Conservation (phyloP, 2,797 vertebrate genomes). For the Jordanella pulchra region DNA sequence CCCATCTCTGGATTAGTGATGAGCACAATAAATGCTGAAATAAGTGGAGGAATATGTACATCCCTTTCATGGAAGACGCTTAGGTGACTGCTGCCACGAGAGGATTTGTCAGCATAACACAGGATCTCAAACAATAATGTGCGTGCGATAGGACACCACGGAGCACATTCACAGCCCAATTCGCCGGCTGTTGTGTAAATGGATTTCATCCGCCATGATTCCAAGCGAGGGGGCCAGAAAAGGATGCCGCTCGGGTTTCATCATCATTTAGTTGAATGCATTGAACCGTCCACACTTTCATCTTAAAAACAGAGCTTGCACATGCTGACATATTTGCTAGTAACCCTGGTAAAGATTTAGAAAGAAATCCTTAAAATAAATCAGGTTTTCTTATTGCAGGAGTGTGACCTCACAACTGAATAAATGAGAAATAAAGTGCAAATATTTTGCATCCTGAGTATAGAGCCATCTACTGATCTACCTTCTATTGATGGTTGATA, state of each 20-base stretch:
- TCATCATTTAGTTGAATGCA: conserved; percentile 60
- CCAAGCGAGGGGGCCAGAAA: conserved; percentile 58
- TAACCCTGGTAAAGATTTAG: background rate
- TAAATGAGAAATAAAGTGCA: too few species aligned
- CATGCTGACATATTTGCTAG: background rate
- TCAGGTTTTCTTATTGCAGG: background rate
- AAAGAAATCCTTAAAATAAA: background rate
- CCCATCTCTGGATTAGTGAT: conserved; percentile 79
- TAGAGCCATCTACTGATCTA: too few species aligned
- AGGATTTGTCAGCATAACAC: conserved; percentile 83
- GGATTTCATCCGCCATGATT: conserved; percentile 71
- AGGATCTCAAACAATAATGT: conserved; percentile 80
- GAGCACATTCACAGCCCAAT: conserved; percentile 69
- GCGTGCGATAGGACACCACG: conserved; percentile 75
- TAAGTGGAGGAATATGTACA: conserved; percentile 79
- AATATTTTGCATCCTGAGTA: too few species aligned
- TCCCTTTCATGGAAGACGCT: conserved; percentile 80
- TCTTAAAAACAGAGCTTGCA: conserved; percentile 13
- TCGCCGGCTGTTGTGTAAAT: conserved; percentile 74
- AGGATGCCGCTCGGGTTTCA: conserved; percentile 64
- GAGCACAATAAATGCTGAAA: conserved; percentile 80
- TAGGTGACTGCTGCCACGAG: conserved; percentile 81
- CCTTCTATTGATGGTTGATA: too few species aligned
- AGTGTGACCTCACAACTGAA: background rate
- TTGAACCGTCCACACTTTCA: conserved; percentile 42